Conservation (phyloP, 1,140 invertebrate genomes). For the Kradibia gibbosae region DNA sequence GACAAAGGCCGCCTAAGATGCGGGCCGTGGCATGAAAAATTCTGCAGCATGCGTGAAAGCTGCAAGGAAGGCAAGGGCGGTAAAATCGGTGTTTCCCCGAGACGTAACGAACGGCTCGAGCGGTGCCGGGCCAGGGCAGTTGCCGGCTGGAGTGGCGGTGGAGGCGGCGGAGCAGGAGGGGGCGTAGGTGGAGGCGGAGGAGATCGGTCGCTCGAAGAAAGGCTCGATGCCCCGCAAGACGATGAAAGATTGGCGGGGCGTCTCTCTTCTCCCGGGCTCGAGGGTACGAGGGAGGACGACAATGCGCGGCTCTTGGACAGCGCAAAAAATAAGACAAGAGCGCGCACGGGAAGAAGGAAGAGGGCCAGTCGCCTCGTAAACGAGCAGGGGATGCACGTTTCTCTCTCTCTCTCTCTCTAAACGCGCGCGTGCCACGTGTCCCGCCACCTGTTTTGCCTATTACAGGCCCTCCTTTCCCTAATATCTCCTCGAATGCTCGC, state of each 20-base stretch:
- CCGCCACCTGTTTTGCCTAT: conserved; percentile 63
- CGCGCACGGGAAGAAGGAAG: neutral
- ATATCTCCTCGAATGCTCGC: neutral
- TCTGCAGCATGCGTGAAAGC: no score
- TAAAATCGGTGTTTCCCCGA: no score
- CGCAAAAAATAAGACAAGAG: neutral
- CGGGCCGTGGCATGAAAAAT: no score
- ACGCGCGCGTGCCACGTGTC: conserved; percentile 63
- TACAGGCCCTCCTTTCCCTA: neutral
- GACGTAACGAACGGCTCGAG: no score
- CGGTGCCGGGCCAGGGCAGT: no score
- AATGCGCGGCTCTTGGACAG: neutral
- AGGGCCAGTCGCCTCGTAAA: conserved; percentile 47
- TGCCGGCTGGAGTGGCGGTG: no score
- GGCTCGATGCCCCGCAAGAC: no score
- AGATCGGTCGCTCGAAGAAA: no score
- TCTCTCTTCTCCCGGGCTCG: neutral
- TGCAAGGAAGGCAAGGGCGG: no score
- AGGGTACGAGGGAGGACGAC: neutral
- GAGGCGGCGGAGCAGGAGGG: no score
- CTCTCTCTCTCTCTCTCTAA: neutral
- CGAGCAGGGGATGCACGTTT: conserved; percentile 55
- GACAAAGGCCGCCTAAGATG: no score
- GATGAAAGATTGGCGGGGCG: neutral
- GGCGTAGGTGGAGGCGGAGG: no score